Conservation (phyloP, 2,888 invertebrate species). For the Cephus nigrinus region DNA sequence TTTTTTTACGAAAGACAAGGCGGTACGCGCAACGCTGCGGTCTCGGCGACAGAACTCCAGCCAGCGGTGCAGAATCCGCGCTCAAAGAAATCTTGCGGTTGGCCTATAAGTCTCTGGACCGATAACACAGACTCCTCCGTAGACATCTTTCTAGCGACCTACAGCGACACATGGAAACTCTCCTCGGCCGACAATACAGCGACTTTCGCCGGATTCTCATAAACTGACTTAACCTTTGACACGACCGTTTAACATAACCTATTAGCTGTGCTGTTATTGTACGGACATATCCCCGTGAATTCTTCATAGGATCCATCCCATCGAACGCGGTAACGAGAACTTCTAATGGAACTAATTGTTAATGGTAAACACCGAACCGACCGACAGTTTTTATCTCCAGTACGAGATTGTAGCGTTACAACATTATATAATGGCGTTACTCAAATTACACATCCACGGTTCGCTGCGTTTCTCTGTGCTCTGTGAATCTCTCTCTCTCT, state of each 20-base stretch:
- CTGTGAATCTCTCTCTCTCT: neutral
- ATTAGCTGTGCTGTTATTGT: neutral
- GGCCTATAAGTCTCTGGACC: neutral
- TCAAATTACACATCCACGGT: neutral
- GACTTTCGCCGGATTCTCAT: neutral
- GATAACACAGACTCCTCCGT: neutral
- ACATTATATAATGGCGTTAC: neutral
- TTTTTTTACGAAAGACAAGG: neutral
- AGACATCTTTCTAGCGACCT: neutral
- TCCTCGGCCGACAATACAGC: neutral
- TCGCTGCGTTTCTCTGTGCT: neutral
- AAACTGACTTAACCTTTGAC: neutral
- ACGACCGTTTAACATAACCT: neutral
- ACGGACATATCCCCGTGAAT: neutral
- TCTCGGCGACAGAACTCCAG: neutral
- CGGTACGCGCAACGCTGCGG: neutral
- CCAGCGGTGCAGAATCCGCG: neutral
- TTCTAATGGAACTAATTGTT: neutral
- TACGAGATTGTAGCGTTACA: neutral
- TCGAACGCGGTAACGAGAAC: neutral
- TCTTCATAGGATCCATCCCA: conserved; percentile 6
- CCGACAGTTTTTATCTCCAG: neutral
- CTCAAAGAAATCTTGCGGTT: neutral
- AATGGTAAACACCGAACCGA: neutral
- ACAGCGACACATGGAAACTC: neutral